Conservation (phyloP, 1,140 invertebrate genomes). For the Patella vulgata region DNA sequence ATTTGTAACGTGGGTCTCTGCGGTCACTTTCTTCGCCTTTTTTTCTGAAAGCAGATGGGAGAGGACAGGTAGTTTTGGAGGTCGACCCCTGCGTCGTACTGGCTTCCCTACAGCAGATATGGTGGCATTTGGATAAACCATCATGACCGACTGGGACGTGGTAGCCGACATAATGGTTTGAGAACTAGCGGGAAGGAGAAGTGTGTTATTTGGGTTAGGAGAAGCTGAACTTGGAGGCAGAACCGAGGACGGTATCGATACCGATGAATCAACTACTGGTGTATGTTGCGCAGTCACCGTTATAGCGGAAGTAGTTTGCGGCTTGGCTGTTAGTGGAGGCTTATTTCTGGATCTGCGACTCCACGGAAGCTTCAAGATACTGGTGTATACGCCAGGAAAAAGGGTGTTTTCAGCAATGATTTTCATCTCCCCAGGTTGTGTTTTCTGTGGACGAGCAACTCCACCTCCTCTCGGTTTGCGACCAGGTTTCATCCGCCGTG, state of each 20-base stretch:
- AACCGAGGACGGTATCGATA: conserved; percentile 11
- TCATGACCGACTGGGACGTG: conserved; percentile 44
- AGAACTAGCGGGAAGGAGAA: background rate
- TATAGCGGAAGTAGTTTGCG: conserved; percentile 26
- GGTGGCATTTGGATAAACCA: conserved; percentile 48
- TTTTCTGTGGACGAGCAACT: conserved; percentile 16
- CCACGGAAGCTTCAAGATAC: conserved; percentile 59
- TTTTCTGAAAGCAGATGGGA: conserved; percentile 44
- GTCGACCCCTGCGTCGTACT: conserved; percentile 47
- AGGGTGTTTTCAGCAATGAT: conserved; percentile 54
- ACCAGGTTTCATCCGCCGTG: conserved; percentile 12
- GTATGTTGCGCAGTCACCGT: background rate
- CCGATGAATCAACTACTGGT: conserved; percentile 6
- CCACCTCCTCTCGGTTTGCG: conserved; percentile 18
- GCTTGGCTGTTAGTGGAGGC: conserved; percentile 12
- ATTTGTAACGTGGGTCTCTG: conserved; percentile 9
- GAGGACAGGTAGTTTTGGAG: conserved; percentile 51
- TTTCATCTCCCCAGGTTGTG: conserved; percentile 49
- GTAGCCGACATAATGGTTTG: conserved; percentile 14
- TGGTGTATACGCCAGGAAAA: conserved; percentile 57
- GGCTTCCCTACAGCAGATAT: conserved; percentile 39
- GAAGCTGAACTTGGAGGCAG: conserved; percentile 20
- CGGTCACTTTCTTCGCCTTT: conserved; percentile 11
- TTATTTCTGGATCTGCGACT: conserved; percentile 50
- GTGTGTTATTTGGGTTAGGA: background rate